phyloP scores from a whole-genome alignment of 2,888 invertebrate species.

The Apamea monoglypha region DNA sequence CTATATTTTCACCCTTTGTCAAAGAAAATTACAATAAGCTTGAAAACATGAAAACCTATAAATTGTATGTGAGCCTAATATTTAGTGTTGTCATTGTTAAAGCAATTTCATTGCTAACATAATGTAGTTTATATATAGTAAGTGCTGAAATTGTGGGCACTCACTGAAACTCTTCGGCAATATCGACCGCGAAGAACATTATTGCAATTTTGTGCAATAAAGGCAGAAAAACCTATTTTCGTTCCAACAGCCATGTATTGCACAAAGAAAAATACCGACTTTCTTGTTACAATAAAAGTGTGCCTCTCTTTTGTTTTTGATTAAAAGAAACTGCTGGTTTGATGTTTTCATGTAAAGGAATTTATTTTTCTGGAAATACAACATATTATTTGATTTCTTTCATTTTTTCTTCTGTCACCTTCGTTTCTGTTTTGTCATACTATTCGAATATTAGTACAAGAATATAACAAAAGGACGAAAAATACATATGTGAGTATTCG shows the following conservation, averaged over 20 bases:
- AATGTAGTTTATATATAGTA: not conserved
- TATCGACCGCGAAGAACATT: conserved; percentile 28
- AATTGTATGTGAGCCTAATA: not conserved
- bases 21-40: not conserved
- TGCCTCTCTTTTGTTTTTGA: conserved; percentile 20
- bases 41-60: not conserved
- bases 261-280: conserved; percentile 10
- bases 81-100: not conserved
- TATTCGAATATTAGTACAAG: conserved; percentile 38
- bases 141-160: conserved; percentile 4
- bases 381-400: conserved; percentile 25
- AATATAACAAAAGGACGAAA: conserved; percentile 44
- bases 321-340: conserved; percentile 30
- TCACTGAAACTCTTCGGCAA: conserved; percentile 12
- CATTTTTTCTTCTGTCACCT: not conserved
- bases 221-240: conserved; percentile 36
- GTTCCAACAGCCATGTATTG: conserved; percentile 17
- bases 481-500: conserved; percentile 39
- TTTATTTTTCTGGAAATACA: conserved; percentile 17
- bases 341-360: not conserved
- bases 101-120: not conserved
- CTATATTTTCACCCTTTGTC: not conserved
- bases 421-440: conserved; percentile 19
- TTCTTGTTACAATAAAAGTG: conserved; percentile 22
- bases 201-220: conserved; percentile 49